Conservation (phyloP, 2,797 vertebrate genomes). For the Hippoglossus hippoglossus region DNA sequence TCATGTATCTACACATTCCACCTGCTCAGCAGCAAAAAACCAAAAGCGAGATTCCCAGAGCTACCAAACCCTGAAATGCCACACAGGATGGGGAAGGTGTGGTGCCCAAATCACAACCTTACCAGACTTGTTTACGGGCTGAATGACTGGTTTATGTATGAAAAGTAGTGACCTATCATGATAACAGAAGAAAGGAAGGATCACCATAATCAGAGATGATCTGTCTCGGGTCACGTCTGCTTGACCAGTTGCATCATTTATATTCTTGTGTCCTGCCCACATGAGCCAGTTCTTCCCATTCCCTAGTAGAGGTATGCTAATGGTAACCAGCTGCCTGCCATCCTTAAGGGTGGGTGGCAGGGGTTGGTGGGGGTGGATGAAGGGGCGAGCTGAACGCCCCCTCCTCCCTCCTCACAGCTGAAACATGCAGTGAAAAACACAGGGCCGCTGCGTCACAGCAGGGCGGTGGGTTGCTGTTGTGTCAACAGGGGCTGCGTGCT, state of each 20-base stretch:
- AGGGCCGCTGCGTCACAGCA: slow-evolving; percentile 51
- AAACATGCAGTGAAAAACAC: slow-evolving; percentile 67
- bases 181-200: slow-evolving; percentile 41
- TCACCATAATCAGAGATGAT: slow-evolving; percentile 71
- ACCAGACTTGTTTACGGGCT: slow-evolving; percentile 47
- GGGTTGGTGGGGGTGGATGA: neutral
- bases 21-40: slow-evolving; percentile 44
- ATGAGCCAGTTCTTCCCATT: slow-evolving; percentile 70
- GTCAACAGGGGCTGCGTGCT: slow-evolving; percentile 63
- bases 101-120: slow-evolving; percentile 41
- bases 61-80: slow-evolving; percentile 31
- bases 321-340: slow-evolving; percentile 83
- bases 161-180: slow-evolving; percentile 31
- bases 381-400: slow-evolving; percentile 22
- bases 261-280: slow-evolving; percentile 80
- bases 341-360: slow-evolving; percentile 50
- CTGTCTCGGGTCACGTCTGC: slow-evolving; percentile 56
- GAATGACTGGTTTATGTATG: slow-evolving; percentile 25
- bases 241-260: slow-evolving; percentile 72
- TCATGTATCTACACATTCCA: slow-evolving; percentile 19
- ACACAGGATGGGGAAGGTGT: slow-evolving; percentile 54
- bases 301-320: slow-evolving; percentile 80
- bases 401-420: slow-evolving; percentile 38
- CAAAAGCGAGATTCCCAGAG: slow-evolving; percentile 17
- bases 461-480: slow-evolving; percentile 65